Conservation (phyloP, 2,797 vertebrate species). For the Limosa lapponica region DNA sequence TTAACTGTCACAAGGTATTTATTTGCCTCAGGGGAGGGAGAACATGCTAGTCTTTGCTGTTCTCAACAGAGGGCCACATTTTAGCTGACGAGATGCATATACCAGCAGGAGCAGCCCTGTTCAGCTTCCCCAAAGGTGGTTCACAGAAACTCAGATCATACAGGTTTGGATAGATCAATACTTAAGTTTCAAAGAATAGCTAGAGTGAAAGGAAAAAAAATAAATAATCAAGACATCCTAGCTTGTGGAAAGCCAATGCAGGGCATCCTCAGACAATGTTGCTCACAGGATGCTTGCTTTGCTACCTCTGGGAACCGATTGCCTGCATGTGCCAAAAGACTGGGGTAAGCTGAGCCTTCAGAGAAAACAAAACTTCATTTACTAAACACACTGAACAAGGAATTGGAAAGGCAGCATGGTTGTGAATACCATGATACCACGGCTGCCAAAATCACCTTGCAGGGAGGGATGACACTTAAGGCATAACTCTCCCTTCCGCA, state of each 20-base stretch:
- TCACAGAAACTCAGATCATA: neutral
- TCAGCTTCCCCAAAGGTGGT: neutral
- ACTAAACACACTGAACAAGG: neutral
- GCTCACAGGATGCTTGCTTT: neutral
- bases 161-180: neutral
- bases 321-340: neutral
- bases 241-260: neutral
- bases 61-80: neutral
- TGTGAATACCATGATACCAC: neutral
- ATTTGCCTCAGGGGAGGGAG: neutral
- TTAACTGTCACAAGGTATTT: neutral
- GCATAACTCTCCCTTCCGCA: neutral
- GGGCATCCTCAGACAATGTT: accelerated
- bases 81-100: neutral
- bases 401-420: accelerated
- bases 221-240: neutral
- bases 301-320: neutral
- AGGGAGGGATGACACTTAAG: neutral
- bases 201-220: neutral
- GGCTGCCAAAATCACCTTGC: neutral
- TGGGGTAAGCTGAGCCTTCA: neutral
- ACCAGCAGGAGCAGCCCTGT: neutral
- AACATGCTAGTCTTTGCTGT: neutral
- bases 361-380: neutral
- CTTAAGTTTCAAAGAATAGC: neutral